Conservation (phyloP, 2,113 vertebrate species). For the Sialia sialis region DNA sequence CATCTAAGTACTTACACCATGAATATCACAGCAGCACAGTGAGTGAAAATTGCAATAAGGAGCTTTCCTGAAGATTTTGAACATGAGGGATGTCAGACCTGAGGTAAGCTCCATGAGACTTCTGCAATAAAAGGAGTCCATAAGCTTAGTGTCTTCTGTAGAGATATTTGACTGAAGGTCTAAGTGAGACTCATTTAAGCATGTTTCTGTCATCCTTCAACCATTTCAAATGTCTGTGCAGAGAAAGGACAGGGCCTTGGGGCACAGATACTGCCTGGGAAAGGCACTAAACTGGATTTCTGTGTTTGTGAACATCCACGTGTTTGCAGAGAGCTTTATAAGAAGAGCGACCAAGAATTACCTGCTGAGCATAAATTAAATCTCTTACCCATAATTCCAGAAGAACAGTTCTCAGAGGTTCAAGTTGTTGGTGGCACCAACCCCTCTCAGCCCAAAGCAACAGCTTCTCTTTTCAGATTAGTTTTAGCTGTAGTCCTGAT, state of each 20-base stretch:
- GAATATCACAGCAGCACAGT: constrained; percentile 17
- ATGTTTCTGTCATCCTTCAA: background rate
- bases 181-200: background rate
- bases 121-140: background rate
- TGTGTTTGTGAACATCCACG: background rate
- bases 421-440: background rate
- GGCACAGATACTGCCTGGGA: background rate
- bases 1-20: background rate
- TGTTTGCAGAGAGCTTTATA: background rate
- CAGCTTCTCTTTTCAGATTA: background rate
- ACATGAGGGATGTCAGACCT: background rate
- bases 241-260: background rate
- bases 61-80: constrained; percentile 49
- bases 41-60: background rate
- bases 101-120: background rate
- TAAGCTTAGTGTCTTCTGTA: constrained; percentile 7
- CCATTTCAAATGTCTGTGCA: background rate
- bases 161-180: background rate
- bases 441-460: background rate
- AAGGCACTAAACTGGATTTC: background rate
- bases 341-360: background rate
- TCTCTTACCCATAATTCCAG: background rate
- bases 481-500: background rate
- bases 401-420: background rate
- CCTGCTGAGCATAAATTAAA: background rate